Evolutionary conservation across 2,113 vertebrate species (phyloP).

Genomic region (Lepus americanus): DNA sequence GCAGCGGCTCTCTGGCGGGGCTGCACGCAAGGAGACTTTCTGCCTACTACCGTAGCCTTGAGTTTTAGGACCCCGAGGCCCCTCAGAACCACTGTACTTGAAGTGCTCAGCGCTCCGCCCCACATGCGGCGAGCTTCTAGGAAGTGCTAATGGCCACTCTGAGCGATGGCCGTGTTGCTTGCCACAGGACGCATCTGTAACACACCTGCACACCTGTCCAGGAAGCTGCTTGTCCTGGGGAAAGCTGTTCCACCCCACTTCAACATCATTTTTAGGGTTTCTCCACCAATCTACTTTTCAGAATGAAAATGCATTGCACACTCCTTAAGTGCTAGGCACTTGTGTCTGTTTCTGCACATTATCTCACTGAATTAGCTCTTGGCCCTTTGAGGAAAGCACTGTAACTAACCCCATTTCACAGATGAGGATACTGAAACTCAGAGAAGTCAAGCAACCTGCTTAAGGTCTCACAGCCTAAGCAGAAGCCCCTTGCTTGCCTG

Average conservation of each 20-base stretch:
- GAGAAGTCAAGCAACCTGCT: neutral
- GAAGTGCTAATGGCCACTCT: neutral
- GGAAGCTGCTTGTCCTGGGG: neutral
- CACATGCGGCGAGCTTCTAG: neutral
- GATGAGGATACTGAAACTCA: neutral
- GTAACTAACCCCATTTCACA: neutral
- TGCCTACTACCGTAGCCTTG: neutral
- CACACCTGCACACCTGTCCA: neutral
- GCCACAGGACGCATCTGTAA: neutral
- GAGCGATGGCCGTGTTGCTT: neutral
- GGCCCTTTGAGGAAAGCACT: neutral
- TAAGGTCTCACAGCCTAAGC: neutral
- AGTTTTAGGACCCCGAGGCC: neutral
- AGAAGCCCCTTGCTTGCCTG: neutral
- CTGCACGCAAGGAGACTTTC: neutral
- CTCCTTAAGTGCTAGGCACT: neutral
- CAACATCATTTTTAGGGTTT: neutral
- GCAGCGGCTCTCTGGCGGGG: neutral
- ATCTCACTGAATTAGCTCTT: neutral
- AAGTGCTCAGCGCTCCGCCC: neutral
- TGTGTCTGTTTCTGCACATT: neutral
- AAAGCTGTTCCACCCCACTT: neutral
- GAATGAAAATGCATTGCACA: neutral
- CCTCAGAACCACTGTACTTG: neutral
- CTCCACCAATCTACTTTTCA: conserved; percentile 15